Evolutionary conservation across 2,113 vertebrate species (phyloP), one percentile per base, ranked within the genome.

Genomic region (Xiphophorus maculatus): DNA sequence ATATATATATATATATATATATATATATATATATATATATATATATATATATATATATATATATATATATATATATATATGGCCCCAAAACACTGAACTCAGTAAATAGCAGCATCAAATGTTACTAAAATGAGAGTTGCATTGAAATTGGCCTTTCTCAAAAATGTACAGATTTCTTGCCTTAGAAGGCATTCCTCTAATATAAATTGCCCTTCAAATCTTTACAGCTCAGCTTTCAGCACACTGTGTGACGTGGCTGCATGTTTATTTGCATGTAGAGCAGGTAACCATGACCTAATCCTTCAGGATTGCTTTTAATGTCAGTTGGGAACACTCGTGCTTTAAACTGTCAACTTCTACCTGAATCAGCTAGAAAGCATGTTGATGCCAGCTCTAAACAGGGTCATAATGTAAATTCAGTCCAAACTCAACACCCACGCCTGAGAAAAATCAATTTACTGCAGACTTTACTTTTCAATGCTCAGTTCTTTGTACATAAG

Each of bases 371-470:
- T 9, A 10, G 25, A 58, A 58, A 58, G 51, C 51, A 58, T 58
- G 51, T 58, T 58, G 51, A 17, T 25, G 51, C 51, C 22, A 11
- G 22, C 8, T 25, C 25, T 58, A 9, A 58, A n/a, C 51, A 58
- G 51, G 22, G 19, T 58, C 51, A 58, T 58, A 58, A 58, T 58
- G 22, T 10, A 58, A 28, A 74, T 73, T 72, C 28, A 72, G 70
- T 72, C 30, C 27, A 61, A 82, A 78, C 73, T 64, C 30, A 22
- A 71, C 42, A 75, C 5, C 6, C 5, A 37, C 22, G 75, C 32
- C 71, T 73, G 14, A 74, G 64, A 64, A 77, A 48, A 66, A 69
- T 70, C 40, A 30, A 32, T 66, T 79, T 71, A 79, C 42, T 73
- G 42, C 17, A 71, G 51, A 40, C n/a, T 25, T 69, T 25, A 40